A percentile compares a stretch with the other conserved stretches of the same genome.
Evolutionary conservation across 2,113 vertebrate species (phyloP).

Genomic region (Candoia aspera): DNA sequence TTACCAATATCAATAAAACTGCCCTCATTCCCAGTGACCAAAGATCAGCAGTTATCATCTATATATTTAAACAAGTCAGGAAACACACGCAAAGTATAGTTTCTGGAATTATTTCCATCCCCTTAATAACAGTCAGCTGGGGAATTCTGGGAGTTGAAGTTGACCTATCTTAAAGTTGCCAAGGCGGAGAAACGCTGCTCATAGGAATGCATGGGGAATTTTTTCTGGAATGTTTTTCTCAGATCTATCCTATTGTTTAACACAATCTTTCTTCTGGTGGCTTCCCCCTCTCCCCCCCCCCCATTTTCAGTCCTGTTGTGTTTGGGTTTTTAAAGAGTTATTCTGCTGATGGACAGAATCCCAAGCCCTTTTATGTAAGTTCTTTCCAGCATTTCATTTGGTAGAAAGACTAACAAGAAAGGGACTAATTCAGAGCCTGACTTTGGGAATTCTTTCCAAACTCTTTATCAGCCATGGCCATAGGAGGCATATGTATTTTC

Average conservation of each 20-base stretch:
- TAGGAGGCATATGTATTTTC: background rate
- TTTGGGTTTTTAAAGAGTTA: background rate
- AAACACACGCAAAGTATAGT: background rate
- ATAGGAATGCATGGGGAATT: background rate
- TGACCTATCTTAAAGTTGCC: too few relatives aligned
- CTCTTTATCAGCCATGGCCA: background rate
- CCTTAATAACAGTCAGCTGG: background rate
- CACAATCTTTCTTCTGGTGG: background rate
- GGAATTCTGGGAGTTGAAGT: too few relatives aligned
- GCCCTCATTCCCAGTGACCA: background rate
- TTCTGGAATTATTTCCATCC: background rate
- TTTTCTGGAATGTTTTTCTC: background rate
- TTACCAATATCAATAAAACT: background rate
- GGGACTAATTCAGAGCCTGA: background rate
- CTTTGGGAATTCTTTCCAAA: background rate
- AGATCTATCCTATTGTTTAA: background rate
- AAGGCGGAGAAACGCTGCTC: too few relatives aligned
- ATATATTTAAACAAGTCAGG: background rate
- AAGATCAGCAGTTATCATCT: background rate
- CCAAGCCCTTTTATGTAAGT: background rate
- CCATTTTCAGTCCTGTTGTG: background rate
- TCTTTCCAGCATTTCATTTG: background rate
- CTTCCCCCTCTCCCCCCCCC: background rate
- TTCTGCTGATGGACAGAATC: background rate
- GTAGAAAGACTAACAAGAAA: background rate